phyloP scores from a whole-genome alignment of 2,113 vertebrate species.

The Nyctibius bracteatus region DNA sequence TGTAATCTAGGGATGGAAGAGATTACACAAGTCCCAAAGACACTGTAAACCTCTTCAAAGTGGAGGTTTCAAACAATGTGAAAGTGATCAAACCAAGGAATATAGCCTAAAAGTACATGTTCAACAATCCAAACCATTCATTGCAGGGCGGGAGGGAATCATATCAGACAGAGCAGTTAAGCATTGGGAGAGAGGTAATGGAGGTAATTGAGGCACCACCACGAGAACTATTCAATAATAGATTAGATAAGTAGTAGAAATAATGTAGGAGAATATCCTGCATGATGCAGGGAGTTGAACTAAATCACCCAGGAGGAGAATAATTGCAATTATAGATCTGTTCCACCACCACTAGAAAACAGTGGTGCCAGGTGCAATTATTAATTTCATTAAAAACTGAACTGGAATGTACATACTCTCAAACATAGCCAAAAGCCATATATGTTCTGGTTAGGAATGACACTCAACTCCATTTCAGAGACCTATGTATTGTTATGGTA shows the following conservation, averaged over 20 bases:
- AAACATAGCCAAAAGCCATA: background rate
- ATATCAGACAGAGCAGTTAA: background rate
- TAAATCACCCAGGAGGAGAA: conserved; percentile 51
- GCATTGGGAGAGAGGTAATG: conserved; percentile 30
- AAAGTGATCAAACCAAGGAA: background rate
- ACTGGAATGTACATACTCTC: background rate
- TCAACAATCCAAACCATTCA: rapidly evolving
- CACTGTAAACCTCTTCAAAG: background rate
- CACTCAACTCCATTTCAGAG: background rate
- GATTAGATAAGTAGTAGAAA: conserved; percentile 61
- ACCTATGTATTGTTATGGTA: background rate
- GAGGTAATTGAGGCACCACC: conserved; percentile 55
- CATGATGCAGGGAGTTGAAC: background rate
- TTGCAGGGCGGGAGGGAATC: rapidly evolving
- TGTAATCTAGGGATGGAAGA: background rate
- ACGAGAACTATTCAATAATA: conserved; percentile 60
- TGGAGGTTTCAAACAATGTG: background rate
- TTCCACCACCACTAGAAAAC: background rate
- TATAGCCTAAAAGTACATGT: background rate
- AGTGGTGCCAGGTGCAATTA: background rate
- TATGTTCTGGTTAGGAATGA: background rate
- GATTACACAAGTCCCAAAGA: background rate
- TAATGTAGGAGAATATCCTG: conserved; percentile 32
- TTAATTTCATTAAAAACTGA: conserved; percentile 1
- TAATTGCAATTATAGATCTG: conserved; percentile 61